Conservation (phyloP, 2,797 vertebrate species). For the Pagetopsis macropterus region DNA sequence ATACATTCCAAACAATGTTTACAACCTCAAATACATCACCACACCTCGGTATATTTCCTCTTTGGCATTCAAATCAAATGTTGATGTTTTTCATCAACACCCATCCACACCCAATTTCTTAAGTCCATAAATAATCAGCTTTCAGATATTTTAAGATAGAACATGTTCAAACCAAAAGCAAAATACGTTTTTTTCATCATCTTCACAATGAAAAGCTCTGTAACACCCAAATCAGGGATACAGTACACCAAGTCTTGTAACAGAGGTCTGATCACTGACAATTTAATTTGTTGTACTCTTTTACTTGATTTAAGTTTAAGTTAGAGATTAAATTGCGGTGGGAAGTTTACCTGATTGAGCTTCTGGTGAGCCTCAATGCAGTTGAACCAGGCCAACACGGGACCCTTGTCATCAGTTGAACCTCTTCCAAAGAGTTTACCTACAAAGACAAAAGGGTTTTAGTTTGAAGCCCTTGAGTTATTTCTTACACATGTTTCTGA, state of each 20-base stretch:
- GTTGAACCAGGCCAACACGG: constrained; percentile 96
- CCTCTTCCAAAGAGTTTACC: constrained; percentile 95
- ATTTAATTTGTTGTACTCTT: background rate
- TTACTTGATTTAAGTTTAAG: background rate
- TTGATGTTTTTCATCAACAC: background rate
- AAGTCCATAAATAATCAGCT: background rate
- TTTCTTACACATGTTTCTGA: background rate
- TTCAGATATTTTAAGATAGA: background rate
- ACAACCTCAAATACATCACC: background rate
- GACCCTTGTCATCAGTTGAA: constrained; percentile 97
- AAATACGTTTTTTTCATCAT: background rate
- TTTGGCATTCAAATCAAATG: background rate
- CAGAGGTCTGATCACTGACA: background rate
- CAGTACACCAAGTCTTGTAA: background rate
- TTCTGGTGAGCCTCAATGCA: constrained; percentile 94
- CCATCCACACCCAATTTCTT: background rate
- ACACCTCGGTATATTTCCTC: background rate
- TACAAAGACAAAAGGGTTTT: constrained; percentile 59
- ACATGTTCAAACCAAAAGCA: background rate
- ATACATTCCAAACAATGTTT: background rate
- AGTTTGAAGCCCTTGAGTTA: background rate
- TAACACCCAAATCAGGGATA: background rate
- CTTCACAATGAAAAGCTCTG: background rate
- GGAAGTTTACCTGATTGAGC: constrained; percentile 86
- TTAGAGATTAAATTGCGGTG: background rate